These are phyloP conservation scores for Brachylomia viminalis DNA, from an alignment of 2,888 invertebrate species.

Conservation along the genomic window DNA sequence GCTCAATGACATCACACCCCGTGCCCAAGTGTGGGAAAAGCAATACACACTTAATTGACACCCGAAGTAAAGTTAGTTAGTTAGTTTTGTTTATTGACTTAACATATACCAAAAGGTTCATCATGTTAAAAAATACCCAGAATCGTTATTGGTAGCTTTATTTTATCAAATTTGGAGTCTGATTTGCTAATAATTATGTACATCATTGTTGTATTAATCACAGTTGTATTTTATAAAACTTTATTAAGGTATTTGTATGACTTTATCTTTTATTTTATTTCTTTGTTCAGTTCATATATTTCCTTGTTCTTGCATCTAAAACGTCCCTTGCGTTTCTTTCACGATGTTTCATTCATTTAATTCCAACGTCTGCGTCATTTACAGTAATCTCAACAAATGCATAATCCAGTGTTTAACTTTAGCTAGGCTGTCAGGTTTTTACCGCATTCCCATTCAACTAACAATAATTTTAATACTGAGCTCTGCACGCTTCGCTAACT, in stretches of 20 bases:
- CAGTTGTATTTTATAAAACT: not conserved
- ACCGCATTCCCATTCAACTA: conserved; percentile 42
- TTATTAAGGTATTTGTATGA: not conserved
- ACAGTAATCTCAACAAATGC: conserved; percentile 35
- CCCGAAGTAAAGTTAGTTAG: conserved; percentile 71
- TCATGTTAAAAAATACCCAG: conserved; percentile 31
- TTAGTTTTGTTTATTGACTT: conserved; percentile 73
- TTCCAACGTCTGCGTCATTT: conserved; percentile 10
- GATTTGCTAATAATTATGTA: not conserved
- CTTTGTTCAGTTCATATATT: not conserved
- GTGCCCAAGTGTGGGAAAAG: conserved; percentile 79
- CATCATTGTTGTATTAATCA: not conserved
- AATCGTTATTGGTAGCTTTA: not conserved
- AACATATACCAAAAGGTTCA: conserved; percentile 37
- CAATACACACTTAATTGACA: conserved; percentile 76
- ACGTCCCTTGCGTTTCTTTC: not conserved
- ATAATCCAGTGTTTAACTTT: conserved; percentile 33
- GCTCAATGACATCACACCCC: conserved; percentile 69
- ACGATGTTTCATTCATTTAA: conserved; percentile 7
- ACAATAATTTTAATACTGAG: conserved; percentile 41
- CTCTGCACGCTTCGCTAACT: conserved; percentile 56
- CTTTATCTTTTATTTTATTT: too few species aligned
- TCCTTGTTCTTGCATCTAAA: not conserved
- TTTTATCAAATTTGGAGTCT: not conserved
- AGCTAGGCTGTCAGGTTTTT: conserved; percentile 49